Evolutionary conservation across 30 jellyfish, hydroid and myxozoan genomes (phyloP).

Genomic region (Catostylus mosaicus): DNA sequence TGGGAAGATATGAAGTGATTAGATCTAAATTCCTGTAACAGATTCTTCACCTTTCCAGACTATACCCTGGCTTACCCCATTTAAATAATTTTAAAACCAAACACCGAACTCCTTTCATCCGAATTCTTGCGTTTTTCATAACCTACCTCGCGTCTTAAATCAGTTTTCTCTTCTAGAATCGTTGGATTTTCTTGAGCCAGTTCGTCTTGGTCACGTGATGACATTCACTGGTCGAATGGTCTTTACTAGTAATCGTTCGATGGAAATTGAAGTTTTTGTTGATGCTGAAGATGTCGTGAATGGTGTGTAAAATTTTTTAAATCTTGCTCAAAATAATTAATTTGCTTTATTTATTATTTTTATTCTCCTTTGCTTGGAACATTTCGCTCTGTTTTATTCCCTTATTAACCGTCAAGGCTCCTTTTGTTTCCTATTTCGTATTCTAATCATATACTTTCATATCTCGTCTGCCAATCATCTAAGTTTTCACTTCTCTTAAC

Average conservation of each 20-base stretch:
- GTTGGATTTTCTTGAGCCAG: conserved; percentile 81
- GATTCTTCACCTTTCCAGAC: no score
- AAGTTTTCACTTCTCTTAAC: no score
- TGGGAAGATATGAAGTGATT: no score
- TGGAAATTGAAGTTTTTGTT: conserved; percentile 91
- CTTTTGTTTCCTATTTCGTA: no score
- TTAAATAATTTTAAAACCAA: no score
- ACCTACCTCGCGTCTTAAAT: no score
- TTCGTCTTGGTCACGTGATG: conserved; percentile 75
- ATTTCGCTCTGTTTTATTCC: not conserved
- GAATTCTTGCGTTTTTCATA: not conserved
- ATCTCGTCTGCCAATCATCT: no score
- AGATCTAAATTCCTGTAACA: no score
- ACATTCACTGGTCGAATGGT: conserved; percentile 90
- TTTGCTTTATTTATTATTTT: no score
- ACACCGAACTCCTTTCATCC: no score
- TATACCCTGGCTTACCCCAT: no score
- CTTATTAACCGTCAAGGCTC: not conserved
- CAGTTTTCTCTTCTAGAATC: conserved; percentile 56
- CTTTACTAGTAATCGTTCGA: conserved; percentile 81
- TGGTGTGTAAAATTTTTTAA: conserved; percentile 40
- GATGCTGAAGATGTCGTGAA: conserved; percentile 82
- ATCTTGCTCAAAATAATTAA: not conserved
- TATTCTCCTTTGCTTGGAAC: not conserved
- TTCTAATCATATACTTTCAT: not conserved